These are phyloP conservation scores for Lontra canadensis DNA, from an alignment of 2,113 vertebrate genomes.

Conservation along the genomic window DNA sequence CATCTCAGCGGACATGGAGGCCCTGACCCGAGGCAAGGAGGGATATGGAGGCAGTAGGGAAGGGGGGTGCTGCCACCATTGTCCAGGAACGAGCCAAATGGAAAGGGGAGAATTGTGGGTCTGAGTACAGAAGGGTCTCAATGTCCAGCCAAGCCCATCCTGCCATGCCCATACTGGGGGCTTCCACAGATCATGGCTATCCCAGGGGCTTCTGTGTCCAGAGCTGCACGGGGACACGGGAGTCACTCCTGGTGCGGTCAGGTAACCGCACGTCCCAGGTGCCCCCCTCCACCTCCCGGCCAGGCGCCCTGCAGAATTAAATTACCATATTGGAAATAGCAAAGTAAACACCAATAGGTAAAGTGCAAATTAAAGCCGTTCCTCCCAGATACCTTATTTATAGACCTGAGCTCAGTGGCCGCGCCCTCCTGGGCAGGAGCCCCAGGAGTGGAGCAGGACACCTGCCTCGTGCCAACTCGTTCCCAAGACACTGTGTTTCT, in stretches of 20 bases:
- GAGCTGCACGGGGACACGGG: not conserved
- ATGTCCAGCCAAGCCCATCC: not conserved
- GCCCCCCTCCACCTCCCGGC: not conserved
- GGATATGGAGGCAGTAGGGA: fast-evolving
- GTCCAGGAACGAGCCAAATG: not conserved
- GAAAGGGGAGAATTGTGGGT: not conserved
- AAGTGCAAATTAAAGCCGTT: constrained; percentile 78
- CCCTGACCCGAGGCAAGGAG: not conserved
- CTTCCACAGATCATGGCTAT: not conserved
- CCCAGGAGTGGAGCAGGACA: constrained; percentile 2
- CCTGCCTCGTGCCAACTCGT: constrained; percentile 34
- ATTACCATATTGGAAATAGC: constrained; percentile 80
- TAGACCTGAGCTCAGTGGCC: constrained; percentile 68
- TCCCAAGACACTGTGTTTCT: not conserved
- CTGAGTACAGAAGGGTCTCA: not conserved
- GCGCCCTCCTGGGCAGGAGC: constrained; percentile 52
- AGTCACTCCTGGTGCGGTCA: constrained; percentile 52
- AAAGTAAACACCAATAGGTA: constrained; percentile 81
- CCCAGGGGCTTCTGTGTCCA: not conserved
- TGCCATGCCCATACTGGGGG: not conserved
- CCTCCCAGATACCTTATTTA: constrained; percentile 78
- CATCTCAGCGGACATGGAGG: not conserved
- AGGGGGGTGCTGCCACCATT: not conserved
- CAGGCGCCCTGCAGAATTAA: constrained; percentile 71
- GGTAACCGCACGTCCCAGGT: constrained; percentile 61